These are phyloP conservation scores for Lithobates pipiens DNA, from an alignment of 2,797 vertebrate genomes.

Conservation along the genomic window DNA sequence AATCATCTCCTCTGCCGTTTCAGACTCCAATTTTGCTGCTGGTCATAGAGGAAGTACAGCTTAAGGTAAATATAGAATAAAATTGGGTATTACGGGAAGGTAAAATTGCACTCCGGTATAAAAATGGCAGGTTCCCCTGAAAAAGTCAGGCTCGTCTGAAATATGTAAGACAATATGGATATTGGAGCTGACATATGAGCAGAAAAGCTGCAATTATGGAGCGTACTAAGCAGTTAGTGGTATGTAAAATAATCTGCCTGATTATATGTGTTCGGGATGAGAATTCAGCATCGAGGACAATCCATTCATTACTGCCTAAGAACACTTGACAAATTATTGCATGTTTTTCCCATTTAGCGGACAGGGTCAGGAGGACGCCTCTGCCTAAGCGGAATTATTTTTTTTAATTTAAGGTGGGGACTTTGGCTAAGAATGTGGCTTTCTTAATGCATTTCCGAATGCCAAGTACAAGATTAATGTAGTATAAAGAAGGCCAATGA, in stretches of 20 bases:
- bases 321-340: not conserved
- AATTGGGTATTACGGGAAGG: conserved; percentile 57
- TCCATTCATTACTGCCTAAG: conserved; percentile 35
- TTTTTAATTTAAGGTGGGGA: conserved; percentile 14
- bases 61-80: conserved; percentile 56
- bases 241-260: conserved; percentile 56
- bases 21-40: conserved; percentile 12
- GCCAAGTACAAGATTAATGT: too few species aligned
- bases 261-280: conserved; percentile 51
- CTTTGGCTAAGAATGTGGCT: not conserved
- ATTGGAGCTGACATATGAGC: conserved; percentile 58
- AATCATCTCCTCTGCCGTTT: not conserved
- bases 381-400: conserved; percentile 6
- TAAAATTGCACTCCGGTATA: conserved; percentile 43
- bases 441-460: not conserved
- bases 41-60: conserved; percentile 22
- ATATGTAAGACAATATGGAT: conserved; percentile 46
- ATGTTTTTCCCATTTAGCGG: conserved; percentile 14
- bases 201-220: conserved; percentile 52
- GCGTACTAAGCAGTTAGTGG: conserved; percentile 54
- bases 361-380: conserved; percentile 8
- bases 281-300: conserved; percentile 40
- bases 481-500: too few species aligned
- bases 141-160: conserved; percentile 36
- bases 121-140: conserved; percentile 45